Base-by-base conservation (phyloP, 1,140 invertebrate species). In the Colletes gigas region DNA sequence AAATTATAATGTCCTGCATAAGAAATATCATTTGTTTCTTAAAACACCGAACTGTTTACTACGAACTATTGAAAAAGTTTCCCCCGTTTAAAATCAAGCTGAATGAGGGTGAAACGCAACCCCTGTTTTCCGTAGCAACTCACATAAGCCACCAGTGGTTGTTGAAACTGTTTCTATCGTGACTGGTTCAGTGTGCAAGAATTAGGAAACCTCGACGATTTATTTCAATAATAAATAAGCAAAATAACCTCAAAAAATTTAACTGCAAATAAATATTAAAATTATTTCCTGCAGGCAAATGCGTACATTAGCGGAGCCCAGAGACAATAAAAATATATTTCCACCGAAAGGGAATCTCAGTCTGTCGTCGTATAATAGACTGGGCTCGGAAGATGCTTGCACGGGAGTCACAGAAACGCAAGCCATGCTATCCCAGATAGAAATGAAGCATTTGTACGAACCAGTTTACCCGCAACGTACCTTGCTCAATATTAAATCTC, bases 261-360 rank as follows among this genome's bases (percentile, higher is more conserved):
- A 57, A 17, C 7, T 57, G 54, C 4, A n/a, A 50, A 10, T 50
- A 12, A 50, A 10, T 12, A 10, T 50, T 10, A 50, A 10, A 12
- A 1, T 50, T 6, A 10, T 50, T 81, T 60, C 54, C 70, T 55
- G 12, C 19, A 90, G 89, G 89, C 86, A 90, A 81, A 65, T 81
- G 54, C 60, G 76, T 21, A 62, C 30, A 1, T 75, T 90, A 15
- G 73, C 70, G 6, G 86, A 88, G n/a, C 89, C 89, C n/a, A 78
- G 78, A 62, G 89, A 90, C 12, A 88, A 86, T 30, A 84, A 15
- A 17, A 55, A 87, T 3, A 83, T 89, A 44, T 87, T 85, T 63
- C 88, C 88, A 50, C 86, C 86, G 0, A 50, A 78, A 1, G 83
- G 87, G 41, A 79, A 83, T 63, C 80, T 89, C 41, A 78, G 81